Conservation (phyloP, 2,113 vertebrate species). For the Epinephelus fuscoguttatus region DNA sequence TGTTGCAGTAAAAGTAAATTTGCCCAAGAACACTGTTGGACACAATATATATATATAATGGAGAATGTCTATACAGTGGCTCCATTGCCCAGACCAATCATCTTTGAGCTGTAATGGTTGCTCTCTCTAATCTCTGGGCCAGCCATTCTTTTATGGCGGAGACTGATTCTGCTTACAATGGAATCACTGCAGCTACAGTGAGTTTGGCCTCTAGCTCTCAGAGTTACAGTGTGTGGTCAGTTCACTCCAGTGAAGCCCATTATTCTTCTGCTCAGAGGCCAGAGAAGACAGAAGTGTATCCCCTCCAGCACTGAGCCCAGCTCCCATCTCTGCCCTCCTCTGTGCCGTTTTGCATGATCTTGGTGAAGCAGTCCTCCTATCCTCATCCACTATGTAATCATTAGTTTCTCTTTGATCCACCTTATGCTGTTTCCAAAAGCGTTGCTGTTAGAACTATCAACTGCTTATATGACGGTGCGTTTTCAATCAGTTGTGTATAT, state of each 20-base stretch:
- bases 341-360: constrained; percentile 22
- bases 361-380: constrained; percentile 25
- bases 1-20: constrained; percentile 10
- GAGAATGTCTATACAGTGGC: constrained; percentile 18
- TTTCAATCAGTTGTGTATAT: not conserved
- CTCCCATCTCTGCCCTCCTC: constrained; percentile 34
- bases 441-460: constrained; percentile 32
- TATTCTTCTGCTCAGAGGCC: constrained; percentile 65
- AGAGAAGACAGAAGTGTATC: constrained; percentile 42
- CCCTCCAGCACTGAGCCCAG: constrained; percentile 45
- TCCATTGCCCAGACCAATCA: constrained; percentile 57
- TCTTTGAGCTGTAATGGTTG: constrained; percentile 44
- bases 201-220: constrained; percentile 73
- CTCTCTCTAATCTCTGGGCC: constrained; percentile 49
- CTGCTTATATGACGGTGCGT: constrained; percentile 1
- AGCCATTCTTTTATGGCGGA: constrained; percentile 49
- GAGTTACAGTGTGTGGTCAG: constrained; percentile 73
- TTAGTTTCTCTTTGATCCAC: constrained; percentile 23
- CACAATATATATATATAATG: constrained; percentile 27
- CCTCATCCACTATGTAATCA: constrained; percentile 35
- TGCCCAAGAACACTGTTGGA: constrained; percentile 9
- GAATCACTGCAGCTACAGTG: constrained; percentile 70
- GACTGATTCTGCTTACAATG: constrained; percentile 66
- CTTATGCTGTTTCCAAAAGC: constrained; percentile 35
- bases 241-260: constrained; percentile 65